Percentiles rank a stretch among this genome's conserved stretches.
Conservation (phyloP, 2,113 vertebrate species). For the Grantiella picta region DNA sequence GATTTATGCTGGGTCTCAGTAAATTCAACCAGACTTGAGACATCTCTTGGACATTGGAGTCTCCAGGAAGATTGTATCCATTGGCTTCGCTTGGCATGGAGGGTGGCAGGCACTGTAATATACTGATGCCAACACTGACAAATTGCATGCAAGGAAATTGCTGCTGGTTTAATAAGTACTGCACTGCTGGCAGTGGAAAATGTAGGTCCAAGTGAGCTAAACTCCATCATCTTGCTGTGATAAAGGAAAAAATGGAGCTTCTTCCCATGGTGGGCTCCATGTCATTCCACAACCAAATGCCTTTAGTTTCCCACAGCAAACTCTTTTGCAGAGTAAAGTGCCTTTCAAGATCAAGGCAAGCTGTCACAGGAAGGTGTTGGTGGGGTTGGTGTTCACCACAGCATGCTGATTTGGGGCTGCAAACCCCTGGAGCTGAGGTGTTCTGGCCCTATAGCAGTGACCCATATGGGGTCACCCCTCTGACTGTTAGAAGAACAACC, state of each 20-base stretch:
- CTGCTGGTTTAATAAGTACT: not conserved
- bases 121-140: not conserved
- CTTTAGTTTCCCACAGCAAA: not conserved
- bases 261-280: not conserved
- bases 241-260: not conserved
- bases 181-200: not conserved
- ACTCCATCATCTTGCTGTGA: not conserved
- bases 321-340: not conserved
- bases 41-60: not conserved
- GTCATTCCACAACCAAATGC: not conserved
- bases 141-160: not conserved
- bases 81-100: not conserved
- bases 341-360: not conserved
- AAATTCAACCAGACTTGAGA: not conserved
- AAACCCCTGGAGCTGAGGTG: not conserved
- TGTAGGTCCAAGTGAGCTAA: not conserved
- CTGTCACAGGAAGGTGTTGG: not conserved
- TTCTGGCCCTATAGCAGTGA: not conserved
- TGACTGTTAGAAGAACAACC: not conserved
- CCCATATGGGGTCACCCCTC: not conserved
- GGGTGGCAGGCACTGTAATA: not conserved
- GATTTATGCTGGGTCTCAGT: not conserved
- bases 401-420: not conserved
- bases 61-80: not conserved
- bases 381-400: not conserved